Base-by-base conservation (phyloP, 1,140 invertebrate species). In the Rhopalosiphum maidis region DNA sequence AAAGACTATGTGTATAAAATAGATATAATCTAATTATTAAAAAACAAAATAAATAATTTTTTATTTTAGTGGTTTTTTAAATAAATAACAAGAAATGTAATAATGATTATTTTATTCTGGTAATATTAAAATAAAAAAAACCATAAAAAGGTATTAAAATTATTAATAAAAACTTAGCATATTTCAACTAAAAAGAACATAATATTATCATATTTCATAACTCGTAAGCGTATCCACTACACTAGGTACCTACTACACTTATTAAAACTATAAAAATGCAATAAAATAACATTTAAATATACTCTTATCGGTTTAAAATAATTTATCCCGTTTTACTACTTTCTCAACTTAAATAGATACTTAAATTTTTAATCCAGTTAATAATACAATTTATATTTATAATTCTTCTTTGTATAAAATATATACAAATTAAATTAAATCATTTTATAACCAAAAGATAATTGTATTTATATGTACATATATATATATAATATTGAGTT, bases 271-370 rank as follows among this genome's bases (percentile, higher is more conserved):
- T 48, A 88, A 51, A 87, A 88, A 51, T 35, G 6, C 21, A 22
- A 51, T 88, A 48, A 51, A 88, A 51, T 88, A 35, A 5, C 46
- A 51, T 51, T 88, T 88, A 51, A 88, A 88, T 48, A n/a, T n/a
- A 43, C 41, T 43, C 48, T 23, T 37, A 83, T 37, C 82, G 22
- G 37, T 82, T 82, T 41, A 41, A 83, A 83, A 83, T 37, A 41
- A 37, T 35, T 41, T 83, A 41, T 23, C 9, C 7, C 30, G 25
- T n/a, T n/a, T 18, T 77, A 68, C 15, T n/a, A n/a, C n/a, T 77
- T 35, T n/a, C 60, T n/a, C 30, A n/a, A 68, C 60, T 68, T 68
- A 68, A 68, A 11, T 46, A 46, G 43, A 60, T 60, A n/a, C 60
- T n/a, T 18, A 2, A n/a, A 25, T 68, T 30, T 60, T 68, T 55